Percentiles rank a stretch among this genome's conserved stretches.
Conservation (phyloP, 1,140 invertebrate species). For the Brachystomella parvula region DNA sequence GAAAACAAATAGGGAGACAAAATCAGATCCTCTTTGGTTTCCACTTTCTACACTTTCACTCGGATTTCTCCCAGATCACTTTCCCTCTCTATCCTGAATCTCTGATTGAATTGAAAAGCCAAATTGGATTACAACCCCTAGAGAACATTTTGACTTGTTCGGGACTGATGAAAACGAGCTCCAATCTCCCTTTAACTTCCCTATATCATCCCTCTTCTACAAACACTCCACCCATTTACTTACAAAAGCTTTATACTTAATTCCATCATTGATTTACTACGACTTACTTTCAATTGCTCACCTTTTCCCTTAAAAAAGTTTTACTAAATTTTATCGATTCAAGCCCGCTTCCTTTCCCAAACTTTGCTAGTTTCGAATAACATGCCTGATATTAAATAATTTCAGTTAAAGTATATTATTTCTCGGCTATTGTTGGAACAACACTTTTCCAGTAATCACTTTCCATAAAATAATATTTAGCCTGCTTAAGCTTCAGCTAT, state of each 20-base stretch:
- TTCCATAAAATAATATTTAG: neutral
- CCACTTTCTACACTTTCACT: conserved; percentile 2
- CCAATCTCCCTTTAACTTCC: conserved; percentile 8
- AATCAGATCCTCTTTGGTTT: neutral
- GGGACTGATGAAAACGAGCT: conserved; percentile 33
- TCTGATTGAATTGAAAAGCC: conserved; percentile 40
- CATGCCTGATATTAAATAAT: neutral
- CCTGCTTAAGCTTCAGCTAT: neutral
- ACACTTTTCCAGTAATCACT: neutral
- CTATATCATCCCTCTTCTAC: too few species aligned
- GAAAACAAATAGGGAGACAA: conserved; percentile 30
- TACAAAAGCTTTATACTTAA: conserved; percentile 38
- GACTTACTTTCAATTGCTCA: conserved; percentile 27
- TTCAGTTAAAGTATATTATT: neutral
- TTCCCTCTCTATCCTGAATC: conserved; percentile 26
- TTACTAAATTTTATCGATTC: too few species aligned
- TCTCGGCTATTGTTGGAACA: neutral
- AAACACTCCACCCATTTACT: conserved; percentile 29
- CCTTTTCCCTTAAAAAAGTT: too few species aligned
- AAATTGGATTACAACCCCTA: conserved; percentile 39
- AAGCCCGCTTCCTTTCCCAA: neutral
- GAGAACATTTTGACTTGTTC: conserved; percentile 38
- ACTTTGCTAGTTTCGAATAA: neutral
- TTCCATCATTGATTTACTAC: conserved; percentile 37
- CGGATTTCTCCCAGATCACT: conserved; percentile 3